phyloP scores from a whole-genome alignment of 2,113 vertebrate genomes.

The Arvicanthis niloticus region DNA sequence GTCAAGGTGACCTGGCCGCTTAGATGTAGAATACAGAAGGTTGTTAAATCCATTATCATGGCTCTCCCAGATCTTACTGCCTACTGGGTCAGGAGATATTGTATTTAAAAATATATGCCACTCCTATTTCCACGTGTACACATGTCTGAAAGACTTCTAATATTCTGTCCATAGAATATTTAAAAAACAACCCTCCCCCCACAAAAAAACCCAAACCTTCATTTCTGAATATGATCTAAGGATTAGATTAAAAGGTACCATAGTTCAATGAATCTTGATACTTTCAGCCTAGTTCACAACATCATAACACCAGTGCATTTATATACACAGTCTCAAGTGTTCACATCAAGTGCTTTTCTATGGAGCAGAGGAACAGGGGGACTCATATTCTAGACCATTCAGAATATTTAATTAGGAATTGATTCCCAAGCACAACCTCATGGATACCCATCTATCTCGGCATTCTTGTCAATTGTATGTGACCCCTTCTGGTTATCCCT shows the following conservation, averaged over 20 bases:
- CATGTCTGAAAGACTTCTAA: not conserved
- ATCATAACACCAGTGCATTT: not conserved
- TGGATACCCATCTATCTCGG: not conserved
- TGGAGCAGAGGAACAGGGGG: not conserved
- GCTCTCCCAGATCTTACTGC: not conserved
- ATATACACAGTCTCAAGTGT: not conserved
- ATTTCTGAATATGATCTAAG: conserved; percentile 20
- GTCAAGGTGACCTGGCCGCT: not conserved
- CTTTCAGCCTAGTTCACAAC: not conserved
- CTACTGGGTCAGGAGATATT: not conserved
- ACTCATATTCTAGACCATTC: not conserved
- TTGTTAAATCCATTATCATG: not conserved
- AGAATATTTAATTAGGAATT: not conserved
- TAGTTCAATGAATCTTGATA: not conserved
- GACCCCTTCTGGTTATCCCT: not conserved
- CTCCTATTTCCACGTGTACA: not conserved
- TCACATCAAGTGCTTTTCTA: conserved; percentile 1
- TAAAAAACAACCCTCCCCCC: not conserved
- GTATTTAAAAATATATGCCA: not conserved
- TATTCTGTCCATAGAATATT: not conserved
- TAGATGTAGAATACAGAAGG: not conserved
- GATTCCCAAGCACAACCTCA: not conserved
- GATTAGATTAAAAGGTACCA: not conserved
- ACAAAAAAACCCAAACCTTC: not conserved
- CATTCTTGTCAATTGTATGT: not conserved